Base-by-base conservation (phyloP, 2,113 vertebrate genomes). In the Siniperca chuatsi region DNA sequence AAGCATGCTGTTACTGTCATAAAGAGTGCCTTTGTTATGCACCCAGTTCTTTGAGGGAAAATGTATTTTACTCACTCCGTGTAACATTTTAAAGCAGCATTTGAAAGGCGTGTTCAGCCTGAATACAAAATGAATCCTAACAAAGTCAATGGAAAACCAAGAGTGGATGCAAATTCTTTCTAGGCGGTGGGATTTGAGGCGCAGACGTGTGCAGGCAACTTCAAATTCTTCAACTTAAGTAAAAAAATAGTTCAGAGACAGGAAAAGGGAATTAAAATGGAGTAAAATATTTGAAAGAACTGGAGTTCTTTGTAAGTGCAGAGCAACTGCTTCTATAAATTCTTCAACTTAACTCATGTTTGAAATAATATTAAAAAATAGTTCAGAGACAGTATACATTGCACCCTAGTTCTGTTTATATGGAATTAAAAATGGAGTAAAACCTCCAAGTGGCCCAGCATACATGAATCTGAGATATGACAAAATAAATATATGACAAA, bases 51-150 rank as follows among this genome's bases (percentile, higher is more conserved):
- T 64, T n/a, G 33, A 48, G 23, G 61, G 62, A 40, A 78, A 57
- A 77, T 54, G 48, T 25, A 13, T 66, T 29, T 78, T 21, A 65
- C 9, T 77, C 61, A 40, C 48, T 42, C 13, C 65, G 46, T 25
- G 15, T 52, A 25, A 66, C 48, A 42, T 66, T 77, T 66, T 54
- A 55, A 54, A 66, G 42, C 48, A 67, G 35, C 50, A 10, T 67
- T 57, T 57, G 18, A 55, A 57, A 78, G 50, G 10, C 1, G 4
- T 1, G 46, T 16, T 52, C 61, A 54, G 21, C 33, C 15, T 55
- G 75, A 77, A 77, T 77, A 20, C 75, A 21, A 44, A 67, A 29
- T 8, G 11, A 55, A 50, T 48, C 25, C 29, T 13, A 2, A 40
- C 12, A 64, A 40, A 65, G 15, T 54, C 29, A 11, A 37, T 9